A percentile compares a stretch with the other conserved stretches of the same genome.
These are phyloP conservation scores for Eucidaris tribuloides DNA, from an alignment of 35 echinoderm and acorn worm species.

Conservation along the genomic window DNA sequence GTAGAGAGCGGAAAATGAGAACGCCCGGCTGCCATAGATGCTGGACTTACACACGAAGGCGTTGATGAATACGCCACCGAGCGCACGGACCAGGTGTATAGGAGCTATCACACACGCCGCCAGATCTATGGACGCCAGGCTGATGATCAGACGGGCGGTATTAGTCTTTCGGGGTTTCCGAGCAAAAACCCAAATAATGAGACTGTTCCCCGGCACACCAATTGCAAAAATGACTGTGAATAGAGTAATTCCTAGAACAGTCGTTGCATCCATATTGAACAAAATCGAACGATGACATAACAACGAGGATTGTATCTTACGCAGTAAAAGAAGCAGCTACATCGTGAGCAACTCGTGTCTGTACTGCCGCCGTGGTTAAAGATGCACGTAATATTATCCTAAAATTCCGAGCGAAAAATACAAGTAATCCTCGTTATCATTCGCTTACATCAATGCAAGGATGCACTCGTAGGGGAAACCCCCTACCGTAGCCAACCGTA, in stretches of 20 bases:
- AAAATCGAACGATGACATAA: neutral
- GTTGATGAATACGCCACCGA: slow-evolving; percentile 4
- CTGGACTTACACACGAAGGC: neutral
- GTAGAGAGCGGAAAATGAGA: slow-evolving; percentile 16
- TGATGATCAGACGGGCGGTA: neutral
- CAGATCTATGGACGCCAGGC: neutral
- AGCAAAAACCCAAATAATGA: slow-evolving; percentile 4
- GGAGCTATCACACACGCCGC: neutral
- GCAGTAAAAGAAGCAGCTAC: too few species aligned
- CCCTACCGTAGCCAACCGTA: too few species aligned
- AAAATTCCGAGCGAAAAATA: too few species aligned
- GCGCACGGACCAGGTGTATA: neutral
- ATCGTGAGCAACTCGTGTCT: too few species aligned
- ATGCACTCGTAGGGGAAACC: too few species aligned
- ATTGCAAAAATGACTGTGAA: neutral
- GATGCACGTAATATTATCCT: too few species aligned
- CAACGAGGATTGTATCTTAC: too few species aligned
- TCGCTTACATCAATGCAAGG: too few species aligned
- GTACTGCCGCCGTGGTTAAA: too few species aligned
- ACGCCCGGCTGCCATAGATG: slow-evolving; percentile 9
- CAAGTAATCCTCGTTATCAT: too few species aligned
- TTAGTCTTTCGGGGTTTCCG: slow-evolving; percentile 5
- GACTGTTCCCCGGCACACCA: slow-evolving; percentile 4
- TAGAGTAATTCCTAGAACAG: neutral
- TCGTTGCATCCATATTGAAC: slow-evolving; percentile 4